Conservation (phyloP, 2,797 vertebrate genomes). For the Lacerta bilineata region DNA sequence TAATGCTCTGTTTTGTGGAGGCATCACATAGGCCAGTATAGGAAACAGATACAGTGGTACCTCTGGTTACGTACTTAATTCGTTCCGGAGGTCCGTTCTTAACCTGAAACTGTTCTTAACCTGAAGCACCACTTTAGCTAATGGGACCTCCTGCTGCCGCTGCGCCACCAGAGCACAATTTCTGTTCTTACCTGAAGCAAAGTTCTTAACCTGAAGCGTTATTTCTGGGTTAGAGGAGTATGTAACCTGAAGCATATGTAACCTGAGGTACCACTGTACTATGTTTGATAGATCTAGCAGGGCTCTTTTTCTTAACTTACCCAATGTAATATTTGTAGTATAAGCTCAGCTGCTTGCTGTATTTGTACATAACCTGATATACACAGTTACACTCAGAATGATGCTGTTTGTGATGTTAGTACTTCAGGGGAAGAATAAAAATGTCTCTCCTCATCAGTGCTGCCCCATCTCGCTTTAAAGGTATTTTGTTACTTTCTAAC, state of each 20-base stretch:
- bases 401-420: slow-evolving; percentile 38
- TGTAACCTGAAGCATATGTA: too few species aligned
- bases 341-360: slow-evolving; percentile 47
- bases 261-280: not conserved
- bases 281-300: not conserved
- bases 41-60: not conserved
- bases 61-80: too few species aligned
- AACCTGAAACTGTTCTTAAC: too few species aligned
- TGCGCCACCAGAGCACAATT: too few species aligned
- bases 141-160: too few species aligned
- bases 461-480: slow-evolving; percentile 76
- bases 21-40: not conserved
- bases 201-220: too few species aligned
- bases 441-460: slow-evolving; percentile 66
- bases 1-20: not conserved
- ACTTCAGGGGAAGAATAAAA: slow-evolving; percentile 67
- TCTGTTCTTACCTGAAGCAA: too few species aligned
- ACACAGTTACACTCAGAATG: slow-evolving; percentile 18
- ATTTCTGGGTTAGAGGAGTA: too few species aligned
- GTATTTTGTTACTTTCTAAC: slow-evolving; percentile 80
- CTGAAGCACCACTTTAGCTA: too few species aligned
- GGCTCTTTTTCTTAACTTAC: not conserved
- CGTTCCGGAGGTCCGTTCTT: too few species aligned
- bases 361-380: slow-evolving; percentile 35
- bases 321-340: slow-evolving; percentile 18